Evolutionary conservation across 2,888 invertebrate genomes (phyloP), one percentile per base, ranked within the genome.

Genomic region (Chromoteleia sp.): DNA sequence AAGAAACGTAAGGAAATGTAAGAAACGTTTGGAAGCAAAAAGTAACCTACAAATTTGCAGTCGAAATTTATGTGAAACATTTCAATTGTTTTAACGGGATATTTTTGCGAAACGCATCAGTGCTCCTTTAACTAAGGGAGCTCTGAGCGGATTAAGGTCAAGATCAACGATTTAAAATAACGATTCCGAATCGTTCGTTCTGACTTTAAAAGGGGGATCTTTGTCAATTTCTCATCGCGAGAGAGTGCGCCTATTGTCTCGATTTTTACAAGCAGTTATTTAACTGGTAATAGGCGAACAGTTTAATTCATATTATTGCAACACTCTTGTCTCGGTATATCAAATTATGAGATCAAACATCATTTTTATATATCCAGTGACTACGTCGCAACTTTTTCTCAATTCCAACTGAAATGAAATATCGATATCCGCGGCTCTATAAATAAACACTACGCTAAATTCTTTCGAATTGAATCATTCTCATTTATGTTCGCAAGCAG

Each of bases 81-180:
- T 33, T 45, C 68, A 29, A 68, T 56, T 68, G 67, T 54, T 54
- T 15, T 21, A 15, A 2, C 54, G 33, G 58, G 17, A 15, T 17
- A 33, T 25, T 58, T 48, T 39, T 30, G 17, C 48, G 59, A 41
- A 71, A 71, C 41, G 59, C 50, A 52, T 30, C 70, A 36, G 15
- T 58, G 48, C 36, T n/a, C 12, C 25, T 21, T 17, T 17, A 58
- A 39, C 59, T 59, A 71, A 52, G 50, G 52, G 30, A 52, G 33
- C 59, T 56, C 21, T 7, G 25, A 39, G 36, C 41, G 25, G 71
- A 56, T 71, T 39, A 71, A 71, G 71, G 59, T 71, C 41, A 59
- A 59, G 59, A 71, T 50, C 71, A 29, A 10, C 7, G 30, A 41
- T 71, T 70, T n/a, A 1, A 19, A 36, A 25, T 33, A 33, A 15